Base-by-base conservation (phyloP, 92 coral and sea anemone genomes). In the Phenganax marumi region DNA sequence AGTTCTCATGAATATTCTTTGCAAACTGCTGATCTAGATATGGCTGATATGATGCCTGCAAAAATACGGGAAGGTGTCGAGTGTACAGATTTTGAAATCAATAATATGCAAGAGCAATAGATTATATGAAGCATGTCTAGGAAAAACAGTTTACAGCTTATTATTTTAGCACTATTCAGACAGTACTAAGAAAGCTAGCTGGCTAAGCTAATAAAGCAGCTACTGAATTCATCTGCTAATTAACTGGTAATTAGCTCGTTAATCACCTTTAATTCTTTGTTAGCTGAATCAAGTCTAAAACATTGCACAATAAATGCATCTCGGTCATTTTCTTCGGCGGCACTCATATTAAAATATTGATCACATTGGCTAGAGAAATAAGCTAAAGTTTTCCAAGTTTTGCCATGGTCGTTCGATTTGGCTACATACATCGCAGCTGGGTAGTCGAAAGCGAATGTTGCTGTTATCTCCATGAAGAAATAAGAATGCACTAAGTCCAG, bases 371-470 rank as follows among this genome's bases (percentile, higher is more conserved):
- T 88, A 23, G 99, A 90, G 81, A 80, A 87, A 68, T 77, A 96
- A 8, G 85, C 84, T 18, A 90, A 43, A 7, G 86, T 70, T 21
- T 79, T 75, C 85, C 84, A 96, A 23, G 78, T 89, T 6, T 60
- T 54, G 12, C 99, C 99, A 18, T 77, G 86, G 86, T 95, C 91
- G 10, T 78, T 86, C 18, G 99, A 96, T 88, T 89, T 92, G 52
- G 89, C 84, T 58, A 96, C 68, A 88, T 92, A 96, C 96, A 92
- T 88, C 0, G 99, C 96, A 0, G 97, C 96, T 8, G 99, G 99
- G 25, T 86, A 81, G 8, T 91, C 91, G 85, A 85, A 90, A 33
- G 73, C 62, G 75, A 96, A 96, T n/a, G 90, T 90, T 62, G 87
- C 91, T 6, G 81, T 53, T 19, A 93, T 87, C 78, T 55, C 81